Evolutionary conservation across 2,113 vertebrate genomes (phyloP), one percentile per base, ranked within the genome.

Genomic region (Quiscalus mexicanus): DNA sequence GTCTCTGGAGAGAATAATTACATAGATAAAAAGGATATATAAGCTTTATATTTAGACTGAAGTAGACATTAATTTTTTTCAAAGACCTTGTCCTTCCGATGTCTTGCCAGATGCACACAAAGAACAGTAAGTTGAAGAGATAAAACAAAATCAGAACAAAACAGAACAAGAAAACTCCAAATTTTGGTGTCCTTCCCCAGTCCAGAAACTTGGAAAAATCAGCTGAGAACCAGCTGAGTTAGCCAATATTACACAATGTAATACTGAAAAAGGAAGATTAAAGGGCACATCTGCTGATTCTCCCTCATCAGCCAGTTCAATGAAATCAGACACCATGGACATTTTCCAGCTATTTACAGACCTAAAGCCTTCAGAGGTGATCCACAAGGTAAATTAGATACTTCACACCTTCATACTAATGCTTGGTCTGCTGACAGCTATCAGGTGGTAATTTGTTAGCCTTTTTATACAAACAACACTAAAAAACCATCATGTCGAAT

Each of bases 321-420:
- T 3, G 3, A 67, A 70, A 64, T 21, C 24, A 10, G 47, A 92
- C 75, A 62, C 31, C 18, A 19, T 0, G 0, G 24, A 12, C 0
- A 3, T 55, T 87, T 76, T 70, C 12, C 37, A 79, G 30, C 62
- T 89, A 9, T 67, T 82, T 79, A 47, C 17, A 62, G 45, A 91
- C 27, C 49, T 68, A 49, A 60, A 71, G 49, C 5, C 33, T 56
- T 75, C 58, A 17, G 12, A 73, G 83, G 6, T 27, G 25, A 22
- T 77, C 63, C 35, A 65, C 25, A 39, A 81, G 33, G 55, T 74
- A 50, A 74, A 92, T 59, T 37, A 59, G 12, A 31, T 30, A n/a
- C 15, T 53, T 81, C 31, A 33, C 8, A 14, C 12, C 12, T 65
- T 89, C 69, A 37, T 62, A 33, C 13, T 37, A 62, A 60, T 27